Base-by-base conservation (phyloP, 2,888 invertebrate species). In the Drosophila lutescens region DNA sequence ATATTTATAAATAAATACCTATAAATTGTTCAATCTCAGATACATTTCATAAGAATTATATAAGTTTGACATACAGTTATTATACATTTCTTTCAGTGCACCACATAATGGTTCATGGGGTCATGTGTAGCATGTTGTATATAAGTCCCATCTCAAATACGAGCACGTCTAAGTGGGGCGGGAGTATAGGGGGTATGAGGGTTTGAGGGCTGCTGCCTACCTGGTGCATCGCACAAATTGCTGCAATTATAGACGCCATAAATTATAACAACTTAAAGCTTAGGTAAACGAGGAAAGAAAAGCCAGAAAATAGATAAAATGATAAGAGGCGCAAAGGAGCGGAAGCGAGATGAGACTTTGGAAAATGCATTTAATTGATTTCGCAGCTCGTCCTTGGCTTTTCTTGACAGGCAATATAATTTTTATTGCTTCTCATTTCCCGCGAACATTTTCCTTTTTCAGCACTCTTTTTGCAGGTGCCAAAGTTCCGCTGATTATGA, bases 201-300 rank as follows among this genome's bases (percentile, higher is more conserved):
- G n/a, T 20, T 0, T 34, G 44, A 7, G 54, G 41, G 9, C 6
- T 1, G 30, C 12, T 51, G 58, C n/a, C 50, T 38, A 58, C 50
- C 57, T 40, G 63, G 50, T 34, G 44, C 62, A 50, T 55, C 46
- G 30, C 56, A 63, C 71, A 86, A 86, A 83, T 86, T 81, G 86
- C 86, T 77, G 88, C 83, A 86, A 87, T 87, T 86, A 86, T 87
- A 81, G 83, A 72, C 88, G 88, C 74, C 78, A 86, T 87, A 87
- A 86, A 87, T 86, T 86, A 87, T 78, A 78, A 78, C 66, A 65
- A 66, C 61, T 61, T 57, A 70, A 62, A 74, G 74, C 63, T 69
- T 68, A 46, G 71, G 56, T 44, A 51, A 68, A 68, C 46, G 47
- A 65, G 60, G 51, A 53, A 67, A 63, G 61, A 41, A 63, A 63